Evolutionary conservation across 2,888 invertebrate species (phyloP).

Genomic region (Cristatella mucedo): DNA sequence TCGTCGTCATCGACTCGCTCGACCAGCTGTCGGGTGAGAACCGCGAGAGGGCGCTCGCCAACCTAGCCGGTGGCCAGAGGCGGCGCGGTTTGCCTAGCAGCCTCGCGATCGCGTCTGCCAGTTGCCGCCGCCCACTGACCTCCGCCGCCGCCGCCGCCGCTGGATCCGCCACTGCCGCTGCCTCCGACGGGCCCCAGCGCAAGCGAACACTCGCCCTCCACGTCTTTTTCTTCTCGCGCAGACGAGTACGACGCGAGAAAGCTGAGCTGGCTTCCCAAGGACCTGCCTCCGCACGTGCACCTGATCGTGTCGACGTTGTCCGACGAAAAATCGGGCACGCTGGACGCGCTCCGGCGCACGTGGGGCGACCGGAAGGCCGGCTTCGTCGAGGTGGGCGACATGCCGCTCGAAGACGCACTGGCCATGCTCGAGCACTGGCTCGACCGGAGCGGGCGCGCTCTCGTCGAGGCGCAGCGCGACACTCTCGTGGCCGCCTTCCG

Average conservation of each 20-base stretch:
- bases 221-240: slow-evolving; percentile 13
- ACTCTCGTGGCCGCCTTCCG: slow-evolving; percentile 48
- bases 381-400: slow-evolving; percentile 20
- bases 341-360: slow-evolving; percentile 17
- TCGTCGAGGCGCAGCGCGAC: slow-evolving; percentile 47
- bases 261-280: slow-evolving; percentile 59
- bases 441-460: slow-evolving; percentile 14
- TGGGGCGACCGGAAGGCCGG: slow-evolving; percentile 16
- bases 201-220: too few species aligned
- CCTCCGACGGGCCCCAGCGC: too few species aligned
- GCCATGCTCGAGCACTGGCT: slow-evolving; percentile 23
- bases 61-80: too few species aligned
- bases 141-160: too few species aligned
- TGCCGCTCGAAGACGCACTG: slow-evolving; percentile 18
- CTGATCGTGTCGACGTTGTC: slow-evolving; percentile 43
- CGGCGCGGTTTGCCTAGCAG: too few species aligned
- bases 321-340: slow-evolving; percentile 20
- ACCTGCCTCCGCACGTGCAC: slow-evolving; percentile 57
- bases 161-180: too few species aligned
- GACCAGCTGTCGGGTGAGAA: slow-evolving; percentile 47
- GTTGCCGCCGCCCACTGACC: too few species aligned
- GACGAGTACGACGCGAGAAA: slow-evolving; percentile 44
- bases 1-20: slow-evolving; percentile 61
- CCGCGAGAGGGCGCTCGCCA: too few species aligned
- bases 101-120: too few species aligned